A percentile compares a stretch with the other conserved stretches of the same genome.
These are phyloP conservation scores for Pseudochirops cupreus DNA, from an alignment of 2,797 vertebrate genomes.

Conservation along the genomic window DNA sequence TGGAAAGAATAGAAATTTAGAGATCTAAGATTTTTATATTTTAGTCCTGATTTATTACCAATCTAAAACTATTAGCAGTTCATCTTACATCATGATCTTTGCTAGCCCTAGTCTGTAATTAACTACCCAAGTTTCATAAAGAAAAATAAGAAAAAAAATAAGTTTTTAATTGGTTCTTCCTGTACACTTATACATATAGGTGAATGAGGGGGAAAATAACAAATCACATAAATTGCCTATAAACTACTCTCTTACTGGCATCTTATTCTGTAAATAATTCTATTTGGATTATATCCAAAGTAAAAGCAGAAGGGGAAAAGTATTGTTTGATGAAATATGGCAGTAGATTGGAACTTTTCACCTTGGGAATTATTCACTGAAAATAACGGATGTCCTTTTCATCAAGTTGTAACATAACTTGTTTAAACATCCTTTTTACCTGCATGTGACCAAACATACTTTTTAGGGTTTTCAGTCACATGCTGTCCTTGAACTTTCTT, in stretches of 20 bases:
- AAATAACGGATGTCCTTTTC: conserved; percentile 86
- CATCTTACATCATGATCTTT: conserved; percentile 29
- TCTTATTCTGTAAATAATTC: conserved; percentile 81
- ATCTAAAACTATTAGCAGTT: not conserved
- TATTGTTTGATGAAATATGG: conserved; percentile 83
- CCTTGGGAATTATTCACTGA: conserved; percentile 85
- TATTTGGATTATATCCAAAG: conserved; percentile 84
- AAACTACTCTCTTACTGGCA: conserved; percentile 78
- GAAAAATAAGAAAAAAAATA: conserved; percentile 59
- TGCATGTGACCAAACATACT: conserved; percentile 79
- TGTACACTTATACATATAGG: not conserved
- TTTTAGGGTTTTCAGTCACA: conserved; percentile 79
- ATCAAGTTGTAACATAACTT: conserved; percentile 81
- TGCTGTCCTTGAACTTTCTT: conserved; percentile 79
- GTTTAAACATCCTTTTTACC: conserved; percentile 86
- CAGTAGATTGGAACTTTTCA: conserved; percentile 82
- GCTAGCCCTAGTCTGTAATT: not conserved
- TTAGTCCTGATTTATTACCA: not conserved
- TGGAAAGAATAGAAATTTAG: not conserved
- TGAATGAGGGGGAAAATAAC: conserved; percentile 58
- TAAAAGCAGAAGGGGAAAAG: conserved; percentile 80
- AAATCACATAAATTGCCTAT: conserved; percentile 69
- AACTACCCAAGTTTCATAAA: conserved; percentile 22
- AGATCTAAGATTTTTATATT: not conserved
- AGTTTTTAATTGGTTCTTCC: conserved; percentile 69